Evolutionary conservation across 2,888 invertebrate species (phyloP), one percentile per base, ranked within the genome.

Genomic region (Pasiphila rectangulata): DNA sequence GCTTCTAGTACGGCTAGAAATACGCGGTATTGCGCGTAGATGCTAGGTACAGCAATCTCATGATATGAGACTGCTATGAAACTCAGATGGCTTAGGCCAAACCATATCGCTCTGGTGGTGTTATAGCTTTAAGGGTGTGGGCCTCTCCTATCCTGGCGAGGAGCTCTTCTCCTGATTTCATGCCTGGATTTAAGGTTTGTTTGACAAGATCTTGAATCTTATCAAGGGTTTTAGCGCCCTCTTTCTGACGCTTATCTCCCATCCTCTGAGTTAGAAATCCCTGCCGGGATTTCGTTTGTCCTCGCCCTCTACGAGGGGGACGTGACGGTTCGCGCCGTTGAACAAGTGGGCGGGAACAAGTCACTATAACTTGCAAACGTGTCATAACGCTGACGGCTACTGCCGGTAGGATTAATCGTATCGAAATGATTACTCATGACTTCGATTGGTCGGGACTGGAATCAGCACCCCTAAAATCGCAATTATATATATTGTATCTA

Each of bases 1-100:
- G 54, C 54, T 47, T 54, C 50, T 0, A 53, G 12, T 16, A 30
- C 30, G 2, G 30, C 30, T 7, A 16, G 16, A 9, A 30, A 30
- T 17, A 30, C 30, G 2, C 30, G 4, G n/a, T 17, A 30, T n/a
- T 30, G 30, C 4, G 30, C 4, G n/a, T 30, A 30, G n/a, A 30
- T 9, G 4, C 30, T 30, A 1, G 30, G 30, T 0, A 30, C 30
- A 4, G 1, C 2, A 12, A 30, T 30, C 9, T 30, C 30, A 30
- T 30, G 30, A n/a, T 30, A 30, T 2, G 30, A 30, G 1, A 30
- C 16, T 3, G 30, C 7, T 0, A 30, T 30, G n/a, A 30, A 30
- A 4, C 16, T 16, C 1, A 30, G 17, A 30, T 30, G 30, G n/a
- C 30, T 12, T 4, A 30, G 7, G n/a, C 30, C 30, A 7, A 30